phyloP scores from a whole-genome alignment of 1,140 invertebrate species.

The Dufourea novaeangliae region DNA sequence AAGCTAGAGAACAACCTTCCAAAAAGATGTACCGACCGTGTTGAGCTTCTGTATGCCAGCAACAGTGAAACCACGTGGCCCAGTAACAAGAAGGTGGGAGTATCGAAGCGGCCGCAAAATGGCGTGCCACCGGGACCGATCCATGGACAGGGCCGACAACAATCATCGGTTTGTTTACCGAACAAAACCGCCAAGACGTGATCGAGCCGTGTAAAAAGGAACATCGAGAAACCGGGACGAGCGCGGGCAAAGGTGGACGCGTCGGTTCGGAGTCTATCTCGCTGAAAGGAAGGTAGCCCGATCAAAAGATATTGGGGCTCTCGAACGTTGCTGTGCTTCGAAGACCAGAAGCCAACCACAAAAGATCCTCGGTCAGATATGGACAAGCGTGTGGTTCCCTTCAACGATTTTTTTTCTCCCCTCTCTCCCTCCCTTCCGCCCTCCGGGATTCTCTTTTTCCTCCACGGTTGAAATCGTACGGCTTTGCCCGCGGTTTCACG shows the following conservation, averaged over 20 bases:
- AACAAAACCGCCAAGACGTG: conserved; percentile 65
- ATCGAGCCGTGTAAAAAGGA: conserved; percentile 40
- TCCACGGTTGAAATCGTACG: conserved; percentile 3
- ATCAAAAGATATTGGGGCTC: conserved; percentile 51
- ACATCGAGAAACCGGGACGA: conserved; percentile 35
- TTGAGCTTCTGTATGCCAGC: too few relatives aligned
- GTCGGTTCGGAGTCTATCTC: conserved; percentile 48
- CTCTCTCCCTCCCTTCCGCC: neutral
- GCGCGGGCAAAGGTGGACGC: conserved; percentile 49
- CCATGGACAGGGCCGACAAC: conserved; percentile 47
- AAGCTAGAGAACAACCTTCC: too few relatives aligned
- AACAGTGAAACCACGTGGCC: too few relatives aligned
- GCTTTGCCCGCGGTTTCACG: conserved; percentile 39
- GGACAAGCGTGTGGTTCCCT: neutral
- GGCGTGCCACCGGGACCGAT: conserved; percentile 27
- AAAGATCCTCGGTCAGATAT: conserved; percentile 56
- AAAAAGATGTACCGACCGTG: too few relatives aligned
- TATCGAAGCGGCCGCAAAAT: conserved; percentile 59
- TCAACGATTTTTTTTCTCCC: neutral
- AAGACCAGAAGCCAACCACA: conserved; percentile 56
- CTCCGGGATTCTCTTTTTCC: neutral
- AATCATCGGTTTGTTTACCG: conserved; percentile 70
- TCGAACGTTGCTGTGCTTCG: conserved; percentile 22
- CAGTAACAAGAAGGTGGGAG: too few relatives aligned
- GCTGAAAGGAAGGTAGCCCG: conserved; percentile 62